Evolutionary conservation across 2,888 invertebrate genomes (phyloP), one percentile per base, ranked within the genome.

Genomic region (Panzeria rudis): DNA sequence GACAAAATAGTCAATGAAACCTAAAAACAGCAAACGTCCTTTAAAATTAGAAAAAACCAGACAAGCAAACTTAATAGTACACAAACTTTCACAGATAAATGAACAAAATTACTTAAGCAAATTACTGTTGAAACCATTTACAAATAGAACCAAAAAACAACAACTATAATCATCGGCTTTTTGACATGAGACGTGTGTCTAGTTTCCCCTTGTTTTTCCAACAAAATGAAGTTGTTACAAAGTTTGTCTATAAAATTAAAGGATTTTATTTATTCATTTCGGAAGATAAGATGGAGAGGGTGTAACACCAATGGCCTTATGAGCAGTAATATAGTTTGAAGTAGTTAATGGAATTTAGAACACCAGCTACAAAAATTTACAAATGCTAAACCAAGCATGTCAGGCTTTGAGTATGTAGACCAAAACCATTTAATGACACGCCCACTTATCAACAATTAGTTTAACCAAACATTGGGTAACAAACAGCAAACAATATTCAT

Each of bases 381-480:
- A 61, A 73, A 62, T 62, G 64, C 47, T 59, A 62, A 85, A 69
- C 73, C 68, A 77, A 68, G 25, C 77, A 73, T 77, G 73, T 62
- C 44, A 66, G 72, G 13, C 44, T n/a, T 5, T 68, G 50, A 29
- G 54, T 44, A 44, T 41, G 52, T 17, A 73, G 35, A 52, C 59
- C 81, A 78, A 81, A 71, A 78, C 69, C 78, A 79, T 78, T 78
- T 38, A 85, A 44, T 86, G 86, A 83, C 87, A 87, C 87, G 87
- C 87, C 87, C 87, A 86, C 87, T 87, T 87, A 87, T 87, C 86
- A 83, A 50, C 84, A 86, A 86, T 86, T 86, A 86, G 85, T 86
- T 66, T 23, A 83, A 47, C 64, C 76, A 69, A 75, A 69, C 20
- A 75, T 52, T 59, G 41, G 41, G 32, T 52, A 61, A 68, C 56